These are phyloP conservation scores for Callinectes sapidus DNA, from an alignment of 2,888 invertebrate genomes.

Conservation along the genomic window DNA sequence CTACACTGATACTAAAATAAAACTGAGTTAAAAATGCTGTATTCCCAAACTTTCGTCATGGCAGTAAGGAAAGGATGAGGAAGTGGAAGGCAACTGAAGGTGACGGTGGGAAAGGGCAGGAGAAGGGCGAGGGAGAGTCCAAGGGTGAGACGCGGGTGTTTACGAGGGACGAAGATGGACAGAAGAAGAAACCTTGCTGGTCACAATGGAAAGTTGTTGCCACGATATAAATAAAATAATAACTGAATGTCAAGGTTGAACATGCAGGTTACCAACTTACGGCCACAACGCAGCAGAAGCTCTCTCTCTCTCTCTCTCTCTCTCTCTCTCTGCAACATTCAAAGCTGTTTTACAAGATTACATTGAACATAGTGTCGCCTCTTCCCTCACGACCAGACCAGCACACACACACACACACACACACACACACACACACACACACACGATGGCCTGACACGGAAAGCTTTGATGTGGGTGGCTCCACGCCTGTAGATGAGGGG, in stretches of 20 bases:
- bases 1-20: not conserved
- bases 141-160: not conserved
- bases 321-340: not conserved
- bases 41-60: not conserved
- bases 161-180: not conserved
- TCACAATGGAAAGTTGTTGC: not conserved
- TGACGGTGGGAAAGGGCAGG: not conserved
- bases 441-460: not conserved
- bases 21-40: not conserved
- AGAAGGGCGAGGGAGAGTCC: not conserved
- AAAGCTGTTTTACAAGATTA: not conserved
- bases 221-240: not conserved
- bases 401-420: no score
- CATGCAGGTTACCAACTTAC: not conserved
- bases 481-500: not conserved
- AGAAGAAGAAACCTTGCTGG: not conserved
- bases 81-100: not conserved
- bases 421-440: not conserved
- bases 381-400: not conserved
- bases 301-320: not conserved
- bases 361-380: not conserved
- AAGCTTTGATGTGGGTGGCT: not conserved
- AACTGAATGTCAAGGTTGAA: not conserved
- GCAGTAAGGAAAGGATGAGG: not conserved
- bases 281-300: not conserved